Base-by-base conservation (phyloP, 2,888 invertebrate species). In the Agrotis ipsilon region DNA sequence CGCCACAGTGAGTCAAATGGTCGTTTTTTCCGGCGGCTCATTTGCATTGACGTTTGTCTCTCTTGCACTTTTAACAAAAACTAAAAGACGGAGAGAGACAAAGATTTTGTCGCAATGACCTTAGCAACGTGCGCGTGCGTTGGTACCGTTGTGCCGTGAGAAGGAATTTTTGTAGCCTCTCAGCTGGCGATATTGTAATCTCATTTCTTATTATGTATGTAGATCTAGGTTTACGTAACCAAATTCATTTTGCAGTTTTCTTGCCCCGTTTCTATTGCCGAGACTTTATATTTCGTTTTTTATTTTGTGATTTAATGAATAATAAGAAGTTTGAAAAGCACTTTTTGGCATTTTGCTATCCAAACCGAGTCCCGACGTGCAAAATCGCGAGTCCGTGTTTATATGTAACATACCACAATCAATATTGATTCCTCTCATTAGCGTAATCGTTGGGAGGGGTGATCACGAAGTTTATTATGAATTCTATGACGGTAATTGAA, bases 61-160 rank as follows among this genome's bases (percentile, higher is more conserved):
- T 66, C 81, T 92, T 85, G 54, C 79, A 76, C 87, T 71, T 68
- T 32, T 62, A 39, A 39, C 48, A 60, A 70, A 69, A 61, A 65
- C 24, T 11, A 63, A 65, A 64, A 46, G 82, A 32, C 70, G 79
- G 87, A 92, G 70, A 84, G 91, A 88, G 92, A 91, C 76, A 74
- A 82, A 79, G 59, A 72, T 81, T 84, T 75, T 87, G 88, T 88
- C 88, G 86, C 85, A 84, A 83, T 92, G 92, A 92, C 92, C 92
- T 92, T 90, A 91, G 88, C 80, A 85, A 87, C 84, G 89, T 93
- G 94, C 94, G 93, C 92, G 92, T 92, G 93, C 92, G 92, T 86
- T 88, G 88, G 84, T 94, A 93, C 94, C 93, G 94, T 94, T 93
- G 93, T 87, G 87, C 86, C 93, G 94, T 94, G 94, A 93, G 94